Evolutionary conservation across 2,113 vertebrate species (phyloP), one percentile per base, ranked within the genome.

Genomic region (Petrocephalus zakoni): DNA sequence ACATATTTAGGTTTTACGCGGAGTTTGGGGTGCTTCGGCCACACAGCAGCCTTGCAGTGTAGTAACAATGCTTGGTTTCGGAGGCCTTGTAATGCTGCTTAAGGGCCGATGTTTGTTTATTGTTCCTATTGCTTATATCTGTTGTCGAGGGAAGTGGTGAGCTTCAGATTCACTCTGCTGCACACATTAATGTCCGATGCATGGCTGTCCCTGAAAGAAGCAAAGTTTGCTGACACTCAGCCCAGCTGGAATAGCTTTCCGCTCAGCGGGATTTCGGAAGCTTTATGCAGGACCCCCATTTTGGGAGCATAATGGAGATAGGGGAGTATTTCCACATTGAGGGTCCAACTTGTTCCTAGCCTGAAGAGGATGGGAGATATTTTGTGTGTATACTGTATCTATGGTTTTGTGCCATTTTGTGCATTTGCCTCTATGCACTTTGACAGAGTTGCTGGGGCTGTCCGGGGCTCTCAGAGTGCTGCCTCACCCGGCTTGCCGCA

Each of bases 211-310:
- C 21, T 37, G 21, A 42, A 47, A 53, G 87, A 88, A 49, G 87
- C 49, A 81, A 22, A 78, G 47, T 78, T 55, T 25, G 37, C 56
- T 42, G 86, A 68, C 46, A 68, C 42, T 75, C 61, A 78, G 64
- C 87, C 87, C 19, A 51, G 49, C 87, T 55, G 25, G 53, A 78
- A 81, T 42, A 52, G 87, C 78, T 81, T 78, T 29, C 64, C 47
- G 64, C 46, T 72, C 61, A 49, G 87, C 61, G 46, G 87, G 87
- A 72, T 88, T 78, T 37, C 68, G 17, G 47, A 88, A 78, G 51
- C 68, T 55, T 88, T 42, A 88, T 49, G 51, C 29, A n/a, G 25
- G 25, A 55, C 29, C 29, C 68, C 52, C 52, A 19, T 42, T 88
- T 78, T 78, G 25, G 34, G 15, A 42, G 13, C 29, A 72, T 55